These are phyloP conservation scores for Barnardius zonarius DNA, from an alignment of 2,113 vertebrate genomes.

Conservation along the genomic window DNA sequence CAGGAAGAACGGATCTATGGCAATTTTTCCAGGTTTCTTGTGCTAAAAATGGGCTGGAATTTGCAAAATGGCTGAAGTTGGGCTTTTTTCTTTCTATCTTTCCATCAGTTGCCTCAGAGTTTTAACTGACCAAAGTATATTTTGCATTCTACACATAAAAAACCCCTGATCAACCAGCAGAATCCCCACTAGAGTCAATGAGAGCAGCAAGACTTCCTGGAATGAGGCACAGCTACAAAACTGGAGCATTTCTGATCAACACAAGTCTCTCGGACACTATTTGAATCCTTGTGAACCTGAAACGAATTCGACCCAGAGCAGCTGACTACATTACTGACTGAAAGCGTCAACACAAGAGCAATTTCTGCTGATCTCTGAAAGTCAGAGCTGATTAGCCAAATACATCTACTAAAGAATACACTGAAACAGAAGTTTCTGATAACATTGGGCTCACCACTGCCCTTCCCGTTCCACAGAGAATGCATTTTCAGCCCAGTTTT, in stretches of 20 bases:
- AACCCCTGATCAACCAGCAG: background rate
- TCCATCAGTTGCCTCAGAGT: background rate
- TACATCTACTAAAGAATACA: constrained; percentile 51
- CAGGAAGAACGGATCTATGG: background rate
- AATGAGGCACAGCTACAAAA: background rate
- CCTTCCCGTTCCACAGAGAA: background rate
- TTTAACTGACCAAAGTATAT: background rate
- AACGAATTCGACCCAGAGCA: constrained; percentile 36
- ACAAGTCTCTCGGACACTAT: constrained; percentile 6
- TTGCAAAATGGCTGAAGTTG: background rate
- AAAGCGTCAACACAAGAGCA: constrained; percentile 56
- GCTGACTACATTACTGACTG: constrained; percentile 48
- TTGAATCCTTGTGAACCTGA: constrained; percentile 53
- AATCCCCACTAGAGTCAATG: background rate
- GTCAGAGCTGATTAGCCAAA: constrained; percentile 49
- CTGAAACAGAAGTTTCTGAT: constrained; percentile 44
- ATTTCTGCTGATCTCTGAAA: constrained; percentile 65
- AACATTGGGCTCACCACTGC: background rate
- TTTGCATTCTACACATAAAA: background rate
- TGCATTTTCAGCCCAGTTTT: background rate
- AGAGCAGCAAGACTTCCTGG: constrained; percentile 27
- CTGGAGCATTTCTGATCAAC: constrained; percentile 1
- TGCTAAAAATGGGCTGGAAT: background rate
- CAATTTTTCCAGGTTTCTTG: background rate
- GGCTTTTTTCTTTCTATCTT: background rate